Percentiles rank a stretch among this genome's conserved stretches.
phyloP scores from a whole-genome alignment of 2,113 vertebrate species.

The Nibea albiflora region DNA sequence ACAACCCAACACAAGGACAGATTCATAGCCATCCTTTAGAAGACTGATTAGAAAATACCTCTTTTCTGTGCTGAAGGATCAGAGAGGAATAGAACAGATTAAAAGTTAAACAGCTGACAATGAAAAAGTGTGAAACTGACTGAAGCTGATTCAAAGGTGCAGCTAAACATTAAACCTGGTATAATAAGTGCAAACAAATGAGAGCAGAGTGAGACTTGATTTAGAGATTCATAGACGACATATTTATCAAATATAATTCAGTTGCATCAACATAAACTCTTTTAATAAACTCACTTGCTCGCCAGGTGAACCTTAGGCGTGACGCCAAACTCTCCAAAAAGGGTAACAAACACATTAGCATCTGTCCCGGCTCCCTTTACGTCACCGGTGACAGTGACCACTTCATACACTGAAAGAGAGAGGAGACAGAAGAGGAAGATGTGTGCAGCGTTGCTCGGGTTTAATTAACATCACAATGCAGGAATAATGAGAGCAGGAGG shows the following conservation, averaged over 20 bases:
- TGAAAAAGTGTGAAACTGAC: constrained; percentile 7
- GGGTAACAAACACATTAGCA: constrained; percentile 95
- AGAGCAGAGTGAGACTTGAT: background rate
- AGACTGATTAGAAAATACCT: constrained; percentile 86
- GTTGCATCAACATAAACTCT: background rate
- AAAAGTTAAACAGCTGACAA: constrained; percentile 60
- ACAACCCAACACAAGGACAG: constrained; percentile 75
- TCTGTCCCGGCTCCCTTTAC: constrained; percentile 95
- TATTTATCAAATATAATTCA: constrained; percentile 1
- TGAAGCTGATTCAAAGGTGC: background rate
- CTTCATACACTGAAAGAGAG: constrained; percentile 91
- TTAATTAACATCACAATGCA: background rate
- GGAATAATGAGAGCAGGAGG: background rate
- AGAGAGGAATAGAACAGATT: constrained; percentile 83
- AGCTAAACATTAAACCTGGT: background rate
- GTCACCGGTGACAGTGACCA: constrained; percentile 93
- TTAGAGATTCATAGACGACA: background rate
- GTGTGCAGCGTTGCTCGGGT: background rate
- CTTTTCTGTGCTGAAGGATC: constrained; percentile 93
- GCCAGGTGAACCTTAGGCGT: constrained; percentile 96
- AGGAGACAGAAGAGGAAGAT: constrained; percentile 22
- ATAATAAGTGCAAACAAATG: constrained; percentile 5
- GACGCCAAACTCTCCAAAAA: constrained; percentile 95
- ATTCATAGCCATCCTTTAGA: constrained; percentile 55
- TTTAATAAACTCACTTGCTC: constrained; percentile 92